Conservation (phyloP, 92 coral and sea anemone genomes). For the Anthopleura xanthogrammica region DNA sequence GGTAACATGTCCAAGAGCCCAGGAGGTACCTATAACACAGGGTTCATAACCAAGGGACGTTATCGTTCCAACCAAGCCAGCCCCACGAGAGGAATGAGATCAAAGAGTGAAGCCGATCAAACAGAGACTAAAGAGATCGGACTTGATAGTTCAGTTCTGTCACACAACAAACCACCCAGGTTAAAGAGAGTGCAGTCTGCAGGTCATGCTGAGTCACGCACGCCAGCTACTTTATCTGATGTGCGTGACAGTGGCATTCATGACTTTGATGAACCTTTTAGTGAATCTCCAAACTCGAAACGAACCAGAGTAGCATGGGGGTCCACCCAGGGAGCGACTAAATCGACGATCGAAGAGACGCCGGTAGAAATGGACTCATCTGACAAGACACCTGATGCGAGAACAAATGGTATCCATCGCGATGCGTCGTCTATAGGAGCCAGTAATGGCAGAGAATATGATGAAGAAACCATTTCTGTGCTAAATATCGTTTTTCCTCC, state of each 20-base stretch:
- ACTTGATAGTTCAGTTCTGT: constrained; percentile 49
- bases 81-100: constrained; percentile 34
- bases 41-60: constrained; percentile 39
- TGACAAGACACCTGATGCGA: not conserved
- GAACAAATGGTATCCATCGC: not conserved
- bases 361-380: constrained; percentile 27
- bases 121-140: constrained; percentile 54
- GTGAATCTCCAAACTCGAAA: constrained; percentile 53
- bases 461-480: constrained; percentile 72
- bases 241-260: constrained; percentile 50
- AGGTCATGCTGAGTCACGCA: constrained; percentile 36
- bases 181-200: constrained; percentile 71
- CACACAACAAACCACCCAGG: constrained; percentile 63
- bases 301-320: constrained; percentile 72
- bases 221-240: constrained; percentile 24
- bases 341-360: constrained; percentile 29
- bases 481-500: constrained; percentile 78
- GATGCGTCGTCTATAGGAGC: not conserved
- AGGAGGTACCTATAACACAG: constrained; percentile 35
- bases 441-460: constrained; percentile 58
- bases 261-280: constrained; percentile 31
- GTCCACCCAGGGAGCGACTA: constrained; percentile 23
- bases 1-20: constrained; percentile 31
- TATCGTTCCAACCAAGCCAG: constrained; percentile 46
- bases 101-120: constrained; percentile 47